Conservation (phyloP, 2,797 vertebrate species). For the Rhyacichthys aspro region DNA sequence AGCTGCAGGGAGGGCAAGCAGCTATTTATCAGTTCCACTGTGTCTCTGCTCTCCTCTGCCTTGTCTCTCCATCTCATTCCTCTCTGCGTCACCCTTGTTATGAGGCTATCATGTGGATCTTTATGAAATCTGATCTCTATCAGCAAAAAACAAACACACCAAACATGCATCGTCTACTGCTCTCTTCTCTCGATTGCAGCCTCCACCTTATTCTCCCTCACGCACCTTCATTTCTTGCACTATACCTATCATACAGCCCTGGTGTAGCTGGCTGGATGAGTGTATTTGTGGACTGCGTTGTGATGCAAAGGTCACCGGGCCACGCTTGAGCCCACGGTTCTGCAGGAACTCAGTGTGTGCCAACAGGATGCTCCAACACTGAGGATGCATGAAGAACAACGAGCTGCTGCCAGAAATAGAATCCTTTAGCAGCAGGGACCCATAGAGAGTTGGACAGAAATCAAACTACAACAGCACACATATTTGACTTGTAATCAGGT, state of each 20-base stretch:
- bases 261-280: conserved; percentile 1
- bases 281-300: conserved; percentile 10
- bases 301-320: conserved; percentile 55
- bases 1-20: conserved; percentile 48
- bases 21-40: conserved; percentile 66
- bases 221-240: conserved; percentile 42
- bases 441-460: conserved; percentile 52
- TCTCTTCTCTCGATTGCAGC: no score
- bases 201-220: conserved; percentile 61
- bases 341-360: conserved; percentile 37
- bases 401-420: conserved; percentile 62
- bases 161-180: conserved; percentile 43
- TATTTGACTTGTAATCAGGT: conserved; percentile 24
- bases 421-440: conserved; percentile 50
- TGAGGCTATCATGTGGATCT: conserved; percentile 78
- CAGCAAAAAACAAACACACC: conserved; percentile 48
- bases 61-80: conserved; percentile 61
- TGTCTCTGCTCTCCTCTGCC: conserved; percentile 52
- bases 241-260: conserved; percentile 26
- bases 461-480: conserved; percentile 49
- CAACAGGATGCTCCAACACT: conserved; percentile 46
- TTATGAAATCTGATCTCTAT: conserved; percentile 74
- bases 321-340: conserved; percentile 38
- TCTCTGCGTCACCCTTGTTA: conserved; percentile 66
- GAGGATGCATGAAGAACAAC: conserved; percentile 43